Base-by-base conservation (phyloP, 1,140 invertebrate species). In the Drosophila punjabiensis region DNA sequence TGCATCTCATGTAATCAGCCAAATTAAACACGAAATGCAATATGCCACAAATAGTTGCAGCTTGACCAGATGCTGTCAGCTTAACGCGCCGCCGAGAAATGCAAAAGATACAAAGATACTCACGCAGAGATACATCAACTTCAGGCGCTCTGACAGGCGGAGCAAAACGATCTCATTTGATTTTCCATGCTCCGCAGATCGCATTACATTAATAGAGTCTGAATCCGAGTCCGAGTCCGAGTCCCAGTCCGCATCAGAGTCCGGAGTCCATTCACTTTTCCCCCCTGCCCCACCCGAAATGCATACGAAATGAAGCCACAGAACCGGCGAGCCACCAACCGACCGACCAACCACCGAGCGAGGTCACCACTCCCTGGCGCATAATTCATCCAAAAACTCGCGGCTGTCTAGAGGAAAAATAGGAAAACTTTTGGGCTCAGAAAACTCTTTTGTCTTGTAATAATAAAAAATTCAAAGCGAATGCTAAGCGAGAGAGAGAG, bases 191-290 rank as follows among this genome's bases (percentile, higher is more conserved):
- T 60, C 41, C 74, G 65, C 82, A 71, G 85, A 86, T 86, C 82
- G 64, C 66, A 79, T 86, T 86, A 71, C 82, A 65, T 86, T 87
- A 87, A 86, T 86, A 87, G 79, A 79, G 78, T 35, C 30, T 10
- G 30, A 55, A n/a, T 35, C 52, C 11, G 3, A 56, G 33, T 39
- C 52, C 13, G 7, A 55, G 18, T n/a, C 48, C 24, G 14, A 50
- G 48, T 55, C 30, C 0, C 0, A 55, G n/a, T 35, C 53, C 4
- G 8, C 14, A 7, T 24, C 33, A 4, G 33, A 56, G 55, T 58
- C 55, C 35, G 14, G 20, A 58, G 55, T 79, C 75, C 82, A 82
- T 86, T 81, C 64, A 66, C 74, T 60, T 55, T 58, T 33, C 9
- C 61, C 43, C 48, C 53, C 43, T 43, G 43, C 9, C 48, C 43